Conservation (phyloP, 2,113 vertebrate species). For the Oncorhynchus nerka region DNA sequence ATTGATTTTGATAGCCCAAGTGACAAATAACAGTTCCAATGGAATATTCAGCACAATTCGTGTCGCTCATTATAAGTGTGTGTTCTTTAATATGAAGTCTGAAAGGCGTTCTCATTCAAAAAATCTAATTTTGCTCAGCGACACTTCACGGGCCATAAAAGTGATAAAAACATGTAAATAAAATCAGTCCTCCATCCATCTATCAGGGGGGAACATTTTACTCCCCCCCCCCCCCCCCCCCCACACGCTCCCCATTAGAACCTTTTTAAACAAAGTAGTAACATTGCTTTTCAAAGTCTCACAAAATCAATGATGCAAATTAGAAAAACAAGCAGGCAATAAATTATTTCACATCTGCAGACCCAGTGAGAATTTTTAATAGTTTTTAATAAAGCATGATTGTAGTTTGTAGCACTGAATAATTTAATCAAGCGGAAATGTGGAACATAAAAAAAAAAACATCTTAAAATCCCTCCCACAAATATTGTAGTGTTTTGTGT, state of each 20-base stretch:
- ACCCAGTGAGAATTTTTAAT: constrained; percentile 92
- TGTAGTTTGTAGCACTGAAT: constrained; percentile 99
- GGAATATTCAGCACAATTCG: constrained; percentile 31
- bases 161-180: constrained; percentile 87
- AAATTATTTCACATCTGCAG: constrained; percentile 96
- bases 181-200: constrained; percentile 79
- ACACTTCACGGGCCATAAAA: constrained; percentile 65
- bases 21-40: constrained; percentile 51
- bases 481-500: constrained; percentile 8
- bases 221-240: not conserved
- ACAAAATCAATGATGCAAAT: constrained; percentile 99
- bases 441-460: constrained; percentile 50
- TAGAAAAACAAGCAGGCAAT: constrained; percentile 98
- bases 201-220: constrained; percentile 81
- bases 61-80: constrained; percentile 43
- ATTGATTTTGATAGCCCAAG: constrained; percentile 44
- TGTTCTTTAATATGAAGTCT: constrained; percentile 52
- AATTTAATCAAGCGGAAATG: constrained; percentile 96
- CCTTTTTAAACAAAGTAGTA: constrained; percentile 35
- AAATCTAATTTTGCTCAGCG: constrained; percentile 61
- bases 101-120: constrained; percentile 15
- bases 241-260: constrained; percentile 16
- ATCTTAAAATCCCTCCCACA: constrained; percentile 41
- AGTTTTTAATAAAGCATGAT: constrained; percentile 99
- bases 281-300: constrained; percentile 90